phyloP scores from a whole-genome alignment of 92 coral and sea anemone species.

The Zoanthus solanderi region DNA sequence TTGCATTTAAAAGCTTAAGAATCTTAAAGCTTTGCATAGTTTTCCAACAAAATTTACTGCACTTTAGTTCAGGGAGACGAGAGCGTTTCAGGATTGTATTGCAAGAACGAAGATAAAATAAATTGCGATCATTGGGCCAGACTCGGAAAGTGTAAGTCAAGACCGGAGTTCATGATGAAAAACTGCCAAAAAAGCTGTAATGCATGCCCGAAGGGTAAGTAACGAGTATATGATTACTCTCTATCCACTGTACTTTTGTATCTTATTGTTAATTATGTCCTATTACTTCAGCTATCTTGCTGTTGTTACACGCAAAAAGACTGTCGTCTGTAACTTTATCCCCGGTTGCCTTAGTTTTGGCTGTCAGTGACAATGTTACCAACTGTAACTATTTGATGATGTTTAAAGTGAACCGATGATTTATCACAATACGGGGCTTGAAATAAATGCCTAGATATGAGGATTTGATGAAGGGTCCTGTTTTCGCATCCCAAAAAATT shows the following conservation, averaged over 20 bases:
- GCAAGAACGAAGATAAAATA: conserved; percentile 72
- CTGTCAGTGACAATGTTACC: neutral
- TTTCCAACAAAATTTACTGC: too few relatives aligned
- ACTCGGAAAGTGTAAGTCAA: conserved; percentile 73
- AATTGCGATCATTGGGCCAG: conserved; percentile 89
- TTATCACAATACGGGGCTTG: too few relatives aligned
- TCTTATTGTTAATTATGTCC: neutral
- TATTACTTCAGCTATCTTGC: neutral
- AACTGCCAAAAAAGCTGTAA: conserved; percentile 83
- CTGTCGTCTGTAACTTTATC: too few relatives aligned
- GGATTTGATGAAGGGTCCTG: too few relatives aligned
- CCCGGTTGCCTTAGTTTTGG: neutral
- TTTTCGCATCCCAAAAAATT: too few relatives aligned
- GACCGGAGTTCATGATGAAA: conserved; percentile 73
- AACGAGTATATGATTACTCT: neutral
- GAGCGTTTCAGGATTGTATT: conserved; percentile 17
- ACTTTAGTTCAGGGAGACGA: conserved; percentile 36
- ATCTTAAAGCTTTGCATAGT: too few relatives aligned
- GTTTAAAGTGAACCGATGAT: too few relatives aligned
- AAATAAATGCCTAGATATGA: too few relatives aligned
- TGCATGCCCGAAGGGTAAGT: conserved; percentile 84
- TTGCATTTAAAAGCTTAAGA: too few relatives aligned
- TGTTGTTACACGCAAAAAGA: neutral
- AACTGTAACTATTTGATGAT: too few relatives aligned
- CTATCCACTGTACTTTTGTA: too few relatives aligned